Evolutionary conservation across 2,888 invertebrate species (phyloP).

Genomic region (Aphrophora alni): DNA sequence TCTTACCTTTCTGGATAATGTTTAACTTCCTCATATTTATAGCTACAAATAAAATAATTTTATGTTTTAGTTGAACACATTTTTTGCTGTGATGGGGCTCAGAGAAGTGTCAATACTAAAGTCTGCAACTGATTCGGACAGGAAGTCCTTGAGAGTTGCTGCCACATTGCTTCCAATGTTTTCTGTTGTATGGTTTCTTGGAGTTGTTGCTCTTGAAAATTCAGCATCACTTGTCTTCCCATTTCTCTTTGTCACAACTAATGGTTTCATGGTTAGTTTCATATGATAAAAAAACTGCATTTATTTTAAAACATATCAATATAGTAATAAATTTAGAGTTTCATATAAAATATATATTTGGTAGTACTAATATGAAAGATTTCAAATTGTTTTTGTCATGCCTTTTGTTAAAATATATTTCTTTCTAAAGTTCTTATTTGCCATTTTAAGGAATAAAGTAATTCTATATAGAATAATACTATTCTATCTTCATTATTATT

Average conservation of each 20-base stretch:
- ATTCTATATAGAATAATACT: too few relatives aligned
- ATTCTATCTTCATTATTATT: too few relatives aligned
- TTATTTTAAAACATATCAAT: too few relatives aligned
- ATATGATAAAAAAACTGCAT: neutral
- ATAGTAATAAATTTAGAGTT: too few relatives aligned
- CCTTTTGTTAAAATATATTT: too few relatives aligned
- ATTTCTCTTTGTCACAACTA: slow-evolving; percentile 46
- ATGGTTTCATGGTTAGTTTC: slow-evolving; percentile 45
- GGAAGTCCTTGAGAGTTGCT: slow-evolving; percentile 58
- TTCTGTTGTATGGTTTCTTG: slow-evolving; percentile 76
- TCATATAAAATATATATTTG: too few relatives aligned
- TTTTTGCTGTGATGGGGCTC: slow-evolving; percentile 55
- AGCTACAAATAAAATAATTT: too few relatives aligned
- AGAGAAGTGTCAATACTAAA: slow-evolving; percentile 40
- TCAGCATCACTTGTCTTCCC: slow-evolving; percentile 57
- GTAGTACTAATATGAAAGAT: neutral
- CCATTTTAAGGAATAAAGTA: too few relatives aligned
- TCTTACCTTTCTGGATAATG: too few relatives aligned
- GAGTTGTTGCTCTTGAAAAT: slow-evolving; percentile 75
- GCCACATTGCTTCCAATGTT: slow-evolving; percentile 74
- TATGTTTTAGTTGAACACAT: slow-evolving; percentile 55
- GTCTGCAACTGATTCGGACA: slow-evolving; percentile 51
- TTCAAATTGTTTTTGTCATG: neutral
- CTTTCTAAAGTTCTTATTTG: too few relatives aligned
- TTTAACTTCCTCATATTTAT: too few relatives aligned